These are phyloP conservation scores for Myotis pilosus DNA, from an alignment of 2,797 vertebrate genomes.

Conservation along the genomic window DNA sequence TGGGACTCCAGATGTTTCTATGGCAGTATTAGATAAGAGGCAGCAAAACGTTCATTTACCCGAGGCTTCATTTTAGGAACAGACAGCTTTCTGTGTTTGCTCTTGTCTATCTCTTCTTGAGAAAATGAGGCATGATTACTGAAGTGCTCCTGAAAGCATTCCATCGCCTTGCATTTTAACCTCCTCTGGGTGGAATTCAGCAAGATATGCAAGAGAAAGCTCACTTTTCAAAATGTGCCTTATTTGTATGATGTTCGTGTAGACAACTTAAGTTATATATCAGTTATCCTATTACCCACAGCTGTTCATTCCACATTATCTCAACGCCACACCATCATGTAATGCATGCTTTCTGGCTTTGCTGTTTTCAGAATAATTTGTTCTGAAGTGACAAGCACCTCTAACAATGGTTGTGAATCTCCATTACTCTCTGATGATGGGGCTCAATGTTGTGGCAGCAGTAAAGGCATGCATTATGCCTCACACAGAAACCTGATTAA, in stretches of 20 bases:
- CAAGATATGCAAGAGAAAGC: slow-evolving; percentile 13
- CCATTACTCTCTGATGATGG: neutral
- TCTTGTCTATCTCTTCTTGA: neutral
- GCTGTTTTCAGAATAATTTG: neutral
- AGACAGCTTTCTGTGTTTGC: neutral
- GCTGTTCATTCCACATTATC: neutral
- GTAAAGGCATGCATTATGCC: neutral
- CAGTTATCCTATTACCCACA: neutral
- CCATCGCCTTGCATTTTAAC: slow-evolving; percentile 8
- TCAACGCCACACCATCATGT: neutral
- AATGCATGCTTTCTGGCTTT: neutral
- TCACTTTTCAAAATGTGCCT: slow-evolving; percentile 30
- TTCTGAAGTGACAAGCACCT: neutral
- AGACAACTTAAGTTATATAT: neutral
- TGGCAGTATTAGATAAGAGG: neutral
- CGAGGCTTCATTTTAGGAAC: slow-evolving; percentile 31
- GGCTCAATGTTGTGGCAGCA: neutral
- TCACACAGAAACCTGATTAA: neutral
- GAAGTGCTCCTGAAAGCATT: slow-evolving; percentile 43
- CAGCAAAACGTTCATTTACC: neutral
- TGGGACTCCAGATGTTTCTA: slow-evolving; percentile 33
- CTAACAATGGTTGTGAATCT: neutral
- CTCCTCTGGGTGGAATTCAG: slow-evolving; percentile 35
- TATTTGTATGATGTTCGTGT: neutral
- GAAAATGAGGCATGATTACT: slow-evolving; percentile 49